Conservation (phyloP, 1,140 invertebrate genomes). For the Lepeophtheirus salmonis region DNA sequence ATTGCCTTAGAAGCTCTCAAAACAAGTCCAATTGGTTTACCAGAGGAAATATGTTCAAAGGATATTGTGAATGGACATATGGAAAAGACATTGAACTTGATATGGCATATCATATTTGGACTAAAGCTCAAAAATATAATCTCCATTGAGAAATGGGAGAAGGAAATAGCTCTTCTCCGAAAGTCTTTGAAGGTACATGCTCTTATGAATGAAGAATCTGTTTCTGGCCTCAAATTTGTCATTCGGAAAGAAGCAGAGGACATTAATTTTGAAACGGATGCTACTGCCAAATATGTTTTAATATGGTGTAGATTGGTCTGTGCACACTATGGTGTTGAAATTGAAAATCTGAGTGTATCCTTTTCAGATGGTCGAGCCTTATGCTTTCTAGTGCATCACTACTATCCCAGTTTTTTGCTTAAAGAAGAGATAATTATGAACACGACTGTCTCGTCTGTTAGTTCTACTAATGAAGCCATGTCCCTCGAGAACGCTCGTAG, state of each 20-base stretch:
- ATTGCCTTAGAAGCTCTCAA: conserved; percentile 41
- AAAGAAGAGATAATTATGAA: conserved; percentile 18
- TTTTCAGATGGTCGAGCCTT: conserved; percentile 33
- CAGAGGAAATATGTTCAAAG: conserved; percentile 42
- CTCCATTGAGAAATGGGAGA: conserved; percentile 14
- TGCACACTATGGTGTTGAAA: conserved; percentile 31
- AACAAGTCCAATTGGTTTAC: conserved; percentile 28
- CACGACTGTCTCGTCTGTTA: not conserved
- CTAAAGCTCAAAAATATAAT: conserved; percentile 34
- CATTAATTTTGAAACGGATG: not conserved
- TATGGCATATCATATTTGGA: conserved; percentile 74
- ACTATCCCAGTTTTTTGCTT: conserved; percentile 31
- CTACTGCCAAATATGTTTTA: conserved; percentile 22
- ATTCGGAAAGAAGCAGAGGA: not conserved
- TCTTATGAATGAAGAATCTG: not conserved
- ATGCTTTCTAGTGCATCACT: conserved; percentile 33
- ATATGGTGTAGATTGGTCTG: conserved; percentile 31
- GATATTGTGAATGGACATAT: conserved; percentile 67
- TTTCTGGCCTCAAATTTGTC: not conserved
- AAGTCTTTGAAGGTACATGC: conserved; percentile 19
- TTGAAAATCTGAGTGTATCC: conserved; percentile 34
- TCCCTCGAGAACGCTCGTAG: not conserved
- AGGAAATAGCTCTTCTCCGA: conserved; percentile 21
- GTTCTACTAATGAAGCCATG: not conserved
- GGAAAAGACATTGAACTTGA: conserved; percentile 64